Percentiles rank a stretch among this genome's conserved stretches.
These are phyloP conservation scores for Lepidostoma basale DNA, from an alignment of 1,140 invertebrate species.

Conservation along the genomic window DNA sequence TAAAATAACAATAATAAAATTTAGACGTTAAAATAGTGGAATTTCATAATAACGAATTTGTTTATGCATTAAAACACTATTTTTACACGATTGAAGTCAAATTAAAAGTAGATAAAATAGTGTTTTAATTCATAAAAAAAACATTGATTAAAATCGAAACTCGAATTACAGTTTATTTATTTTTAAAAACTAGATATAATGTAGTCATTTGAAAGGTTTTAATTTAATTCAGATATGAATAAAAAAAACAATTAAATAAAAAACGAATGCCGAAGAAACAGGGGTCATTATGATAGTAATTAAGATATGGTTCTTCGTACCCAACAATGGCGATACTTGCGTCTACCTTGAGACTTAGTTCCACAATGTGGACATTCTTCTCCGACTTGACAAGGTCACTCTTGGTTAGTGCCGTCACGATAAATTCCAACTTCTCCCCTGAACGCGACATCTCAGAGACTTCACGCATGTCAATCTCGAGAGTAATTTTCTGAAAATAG, in stretches of 20 bases:
- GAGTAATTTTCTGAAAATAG: slow-evolving; percentile 41
- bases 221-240: not conserved
- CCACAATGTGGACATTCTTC: slow-evolving; percentile 48
- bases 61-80: no score
- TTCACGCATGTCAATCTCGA: slow-evolving; percentile 51
- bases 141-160: no score
- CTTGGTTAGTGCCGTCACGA: slow-evolving; percentile 46
- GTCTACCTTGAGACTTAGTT: slow-evolving; percentile 49
- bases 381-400: slow-evolving; percentile 47
- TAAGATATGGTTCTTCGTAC: slow-evolving; percentile 40
- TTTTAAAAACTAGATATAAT: no score
- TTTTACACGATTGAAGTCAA: no score
- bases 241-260: slow-evolving; percentile 27
- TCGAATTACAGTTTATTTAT: no score
- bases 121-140: no score
- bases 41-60: no score
- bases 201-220: no score
- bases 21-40: no score
- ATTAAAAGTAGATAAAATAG: no score
- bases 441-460: slow-evolving; percentile 33
- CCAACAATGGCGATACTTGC: slow-evolving; percentile 51
- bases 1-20: no score
- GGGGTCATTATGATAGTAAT: no score
- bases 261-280: not conserved
- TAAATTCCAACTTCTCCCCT: slow-evolving; percentile 36